phyloP scores from a whole-genome alignment of 2,797 vertebrate species.

The Acridotheres tristis region DNA sequence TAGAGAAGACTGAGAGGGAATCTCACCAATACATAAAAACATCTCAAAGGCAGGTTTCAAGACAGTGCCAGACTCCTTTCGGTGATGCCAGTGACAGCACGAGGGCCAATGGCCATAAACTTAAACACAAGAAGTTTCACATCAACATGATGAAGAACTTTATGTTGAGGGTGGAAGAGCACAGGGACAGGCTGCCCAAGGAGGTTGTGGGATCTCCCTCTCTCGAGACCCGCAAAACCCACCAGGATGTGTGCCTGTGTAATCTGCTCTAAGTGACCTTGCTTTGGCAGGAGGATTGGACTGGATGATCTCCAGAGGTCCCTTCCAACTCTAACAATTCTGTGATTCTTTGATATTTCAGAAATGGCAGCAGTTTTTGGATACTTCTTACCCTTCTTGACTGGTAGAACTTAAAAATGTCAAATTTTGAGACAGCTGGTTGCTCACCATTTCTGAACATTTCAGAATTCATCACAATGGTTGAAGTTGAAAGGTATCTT shows the following conservation, averaged over 20 bases:
- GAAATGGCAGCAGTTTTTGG: neutral
- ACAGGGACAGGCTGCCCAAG: neutral
- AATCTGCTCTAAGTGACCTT: neutral
- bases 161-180: neutral
- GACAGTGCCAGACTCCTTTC: neutral
- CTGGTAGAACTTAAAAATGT: neutral
- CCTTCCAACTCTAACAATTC: neutral
- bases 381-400: neutral
- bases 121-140: neutral
- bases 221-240: neutral
- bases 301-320: neutral
- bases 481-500: neutral
- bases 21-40: neutral
- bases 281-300: neutral
- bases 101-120: neutral
- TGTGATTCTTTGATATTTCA: neutral
- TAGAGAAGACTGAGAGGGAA: neutral
- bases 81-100: neutral
- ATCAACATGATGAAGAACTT: neutral
- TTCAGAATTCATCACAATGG: neutral
- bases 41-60: fast-evolving
- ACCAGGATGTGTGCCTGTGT: fast-evolving
- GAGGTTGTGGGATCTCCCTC: fast-evolving
- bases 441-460: neutral
- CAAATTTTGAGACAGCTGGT: neutral